Base-by-base conservation (phyloP, 2,888 invertebrate genomes). In the Drosophila birchii region DNA sequence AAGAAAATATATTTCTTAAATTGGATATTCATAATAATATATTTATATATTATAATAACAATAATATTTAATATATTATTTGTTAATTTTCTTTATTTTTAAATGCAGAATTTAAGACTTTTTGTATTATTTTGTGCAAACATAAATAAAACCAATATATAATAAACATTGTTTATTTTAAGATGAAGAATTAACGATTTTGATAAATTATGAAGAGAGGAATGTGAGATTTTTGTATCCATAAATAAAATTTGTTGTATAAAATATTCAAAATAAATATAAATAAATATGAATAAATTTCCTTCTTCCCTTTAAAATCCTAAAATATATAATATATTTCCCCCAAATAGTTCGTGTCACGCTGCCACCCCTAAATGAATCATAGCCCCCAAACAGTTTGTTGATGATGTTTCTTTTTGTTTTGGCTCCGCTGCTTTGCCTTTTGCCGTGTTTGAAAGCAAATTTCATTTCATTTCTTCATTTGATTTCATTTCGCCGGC, bases 391-490 rank as follows among this genome's bases (percentile, higher is more conserved):
- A n/a, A 18, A 29, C 23, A 29, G 49, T 18, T 34, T 29, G 47
- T 36, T 76, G 74, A 58, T 77, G 54, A 56, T 36, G 68, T 45
- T 43, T 51, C 45, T 58, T 70, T 58, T 47, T 58, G 58, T 69
- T 69, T 69, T 78, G 80, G 67, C 78, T 76, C 74, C 75, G 70
- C 39, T 67, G 62, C 58, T 75, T 68, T 43, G 66, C 44, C 64
- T 68, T 66, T 66, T 26, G 62, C 49, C 45, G 43, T 67, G 70
- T 81, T 85, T 78, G 88, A 86, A 86, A 86, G 86, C 86, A 80
- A 88, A 88, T 87, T 87, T 87, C 89, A 89, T 86, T 86, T 86
- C 75, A 89, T 89, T 86, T 89, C 82, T 89, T 89, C 85, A 89
- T 89, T 89, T 89, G 86, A 87, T 86, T 89, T 88, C 81, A 76